Conservation (phyloP, 2,113 vertebrate genomes). For the Perca fluviatilis region DNA sequence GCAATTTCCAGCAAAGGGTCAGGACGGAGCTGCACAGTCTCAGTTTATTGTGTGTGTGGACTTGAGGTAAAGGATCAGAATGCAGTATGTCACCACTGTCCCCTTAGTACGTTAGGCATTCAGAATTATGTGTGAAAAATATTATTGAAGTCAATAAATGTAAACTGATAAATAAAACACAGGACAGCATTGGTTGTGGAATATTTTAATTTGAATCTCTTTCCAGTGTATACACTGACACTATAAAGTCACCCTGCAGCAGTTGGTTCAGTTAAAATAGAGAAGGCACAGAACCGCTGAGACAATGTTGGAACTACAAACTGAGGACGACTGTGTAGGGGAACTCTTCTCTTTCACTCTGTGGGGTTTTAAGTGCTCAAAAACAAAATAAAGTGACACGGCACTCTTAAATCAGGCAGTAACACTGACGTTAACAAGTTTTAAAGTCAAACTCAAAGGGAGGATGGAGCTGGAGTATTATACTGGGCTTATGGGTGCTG, state of each 20-base stretch:
- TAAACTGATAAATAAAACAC: not conserved
- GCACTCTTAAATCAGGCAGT: not conserved
- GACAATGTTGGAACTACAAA: not conserved
- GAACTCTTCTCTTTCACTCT: not conserved
- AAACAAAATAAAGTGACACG: constrained; percentile 21
- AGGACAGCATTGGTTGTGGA: not conserved
- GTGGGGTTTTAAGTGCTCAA: not conserved
- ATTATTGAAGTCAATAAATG: not conserved
- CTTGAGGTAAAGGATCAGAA: not conserved
- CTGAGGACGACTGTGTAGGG: not conserved
- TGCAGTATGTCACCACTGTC: not conserved
- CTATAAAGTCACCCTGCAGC: constrained; percentile 7
- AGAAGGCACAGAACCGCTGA: constrained; percentile 39
- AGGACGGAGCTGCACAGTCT: not conserved
- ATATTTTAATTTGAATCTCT: constrained; percentile 26
- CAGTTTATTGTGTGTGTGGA: not conserved
- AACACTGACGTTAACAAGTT: constrained; percentile 5
- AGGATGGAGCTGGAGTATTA: not conserved
- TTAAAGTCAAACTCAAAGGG: not conserved
- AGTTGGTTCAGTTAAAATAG: constrained; percentile 18
- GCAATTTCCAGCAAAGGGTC: not conserved
- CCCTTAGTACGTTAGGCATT: not conserved
- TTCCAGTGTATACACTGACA: constrained; percentile 49
- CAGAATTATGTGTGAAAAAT: too few species aligned
- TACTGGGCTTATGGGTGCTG: not conserved